Evolutionary conservation across 2,797 vertebrate genomes (phyloP).

Genomic region (Pangasius djambal): DNA sequence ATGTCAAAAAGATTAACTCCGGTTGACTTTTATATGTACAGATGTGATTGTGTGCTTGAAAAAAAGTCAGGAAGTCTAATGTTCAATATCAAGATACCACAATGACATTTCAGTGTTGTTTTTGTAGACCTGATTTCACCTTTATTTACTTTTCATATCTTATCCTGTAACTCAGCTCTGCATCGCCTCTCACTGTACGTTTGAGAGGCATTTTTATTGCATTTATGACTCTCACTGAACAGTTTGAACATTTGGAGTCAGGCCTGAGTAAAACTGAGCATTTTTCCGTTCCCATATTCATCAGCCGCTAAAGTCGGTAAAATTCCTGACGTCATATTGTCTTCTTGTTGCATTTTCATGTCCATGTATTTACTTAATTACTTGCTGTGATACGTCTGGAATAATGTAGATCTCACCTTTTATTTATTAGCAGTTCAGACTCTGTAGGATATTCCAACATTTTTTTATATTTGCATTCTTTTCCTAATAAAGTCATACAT

Average conservation of each 20-base stretch:
- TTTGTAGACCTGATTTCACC: neutral
- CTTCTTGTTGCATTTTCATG: neutral
- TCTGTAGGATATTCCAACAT: neutral
- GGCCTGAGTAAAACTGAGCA: neutral
- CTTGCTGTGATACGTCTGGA: neutral
- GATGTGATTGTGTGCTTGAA: neutral
- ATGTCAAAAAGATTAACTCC: neutral
- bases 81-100: neutral
- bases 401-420: neutral
- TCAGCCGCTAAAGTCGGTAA: neutral
- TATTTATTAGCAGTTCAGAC: conserved; percentile 12
- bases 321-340: neutral
- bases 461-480: neutral
- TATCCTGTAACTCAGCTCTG: neutral
- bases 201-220: neutral
- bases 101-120: neutral
- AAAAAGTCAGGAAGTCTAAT: neutral
- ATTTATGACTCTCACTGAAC: neutral
- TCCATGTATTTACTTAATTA: neutral
- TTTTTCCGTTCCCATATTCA: neutral
- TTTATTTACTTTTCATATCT: neutral
- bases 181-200: neutral
- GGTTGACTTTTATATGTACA: neutral
- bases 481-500: neutral
- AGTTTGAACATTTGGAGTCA: neutral